Evolutionary conservation across 2,797 vertebrate genomes (phyloP).

Genomic region (Cuculus canorus): DNA sequence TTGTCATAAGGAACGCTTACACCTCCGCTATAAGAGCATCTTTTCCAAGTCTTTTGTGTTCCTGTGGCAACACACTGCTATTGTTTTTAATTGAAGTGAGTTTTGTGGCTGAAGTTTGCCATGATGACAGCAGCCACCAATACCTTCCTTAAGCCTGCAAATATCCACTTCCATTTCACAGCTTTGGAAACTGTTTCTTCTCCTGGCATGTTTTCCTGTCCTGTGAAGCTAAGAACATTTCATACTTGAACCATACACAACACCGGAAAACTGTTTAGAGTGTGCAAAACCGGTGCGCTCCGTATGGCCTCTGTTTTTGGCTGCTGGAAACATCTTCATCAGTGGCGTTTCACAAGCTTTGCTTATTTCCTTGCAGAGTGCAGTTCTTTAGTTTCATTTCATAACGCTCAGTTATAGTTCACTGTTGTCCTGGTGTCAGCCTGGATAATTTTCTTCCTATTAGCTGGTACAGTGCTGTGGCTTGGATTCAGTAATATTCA

Average conservation of each 20-base stretch:
- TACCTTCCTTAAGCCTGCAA: neutral
- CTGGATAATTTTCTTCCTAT: no score
- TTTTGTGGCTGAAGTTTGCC: neutral
- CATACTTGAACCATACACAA: neutral
- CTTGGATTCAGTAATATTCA: no score
- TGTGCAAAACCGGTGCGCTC: neutral
- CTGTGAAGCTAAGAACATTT: neutral
- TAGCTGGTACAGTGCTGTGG: no score
- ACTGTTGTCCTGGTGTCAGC: no score
- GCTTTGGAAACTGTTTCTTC: neutral
- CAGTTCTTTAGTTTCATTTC: neutral
- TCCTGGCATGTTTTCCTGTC: neutral
- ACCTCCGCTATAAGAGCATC: neutral
- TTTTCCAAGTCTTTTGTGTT: neutral
- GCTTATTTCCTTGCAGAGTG: neutral
- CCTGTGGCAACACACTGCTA: neutral
- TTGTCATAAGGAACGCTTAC: neutral
- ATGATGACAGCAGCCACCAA: neutral
- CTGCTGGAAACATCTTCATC: neutral
- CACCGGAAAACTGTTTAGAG: neutral
- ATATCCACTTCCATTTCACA: neutral
- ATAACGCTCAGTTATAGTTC: neutral
- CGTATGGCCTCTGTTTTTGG: neutral
- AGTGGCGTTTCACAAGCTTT: neutral
- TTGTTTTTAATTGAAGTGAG: neutral